Evolutionary conservation across 2,113 vertebrate genomes (phyloP).

Genomic region (Tragelaphus imberbis): DNA sequence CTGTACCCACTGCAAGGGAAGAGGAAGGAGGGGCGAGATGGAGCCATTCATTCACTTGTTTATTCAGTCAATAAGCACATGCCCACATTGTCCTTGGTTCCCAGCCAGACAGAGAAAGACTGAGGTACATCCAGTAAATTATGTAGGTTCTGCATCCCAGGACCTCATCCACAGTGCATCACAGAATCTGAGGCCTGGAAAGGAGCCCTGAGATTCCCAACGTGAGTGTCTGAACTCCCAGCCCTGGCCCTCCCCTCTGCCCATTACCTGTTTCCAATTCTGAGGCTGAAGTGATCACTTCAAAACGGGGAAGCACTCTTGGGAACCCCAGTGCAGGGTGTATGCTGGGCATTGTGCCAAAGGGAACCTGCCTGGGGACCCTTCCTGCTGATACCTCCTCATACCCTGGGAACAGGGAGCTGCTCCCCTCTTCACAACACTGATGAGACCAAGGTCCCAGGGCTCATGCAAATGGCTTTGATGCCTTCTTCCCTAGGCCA

Average conservation of each 20-base stretch:
- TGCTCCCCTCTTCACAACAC: constrained; percentile 71
- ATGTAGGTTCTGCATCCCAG: constrained; percentile 66
- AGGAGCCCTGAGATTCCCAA: neutral
- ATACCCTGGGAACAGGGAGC: constrained; percentile 73
- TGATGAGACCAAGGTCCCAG: neutral
- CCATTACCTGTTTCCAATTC: neutral
- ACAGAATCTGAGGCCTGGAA: constrained; percentile 66
- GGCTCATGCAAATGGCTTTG: neutral
- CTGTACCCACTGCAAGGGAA: neutral
- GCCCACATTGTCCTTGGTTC: neutral
- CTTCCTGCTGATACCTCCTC: constrained; percentile 81
- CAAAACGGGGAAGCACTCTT: neutral
- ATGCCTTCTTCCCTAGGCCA: neutral
- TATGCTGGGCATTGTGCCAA: constrained; percentile 64
- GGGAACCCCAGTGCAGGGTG: neutral
- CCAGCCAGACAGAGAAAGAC: neutral
- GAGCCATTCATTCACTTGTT: constrained; percentile 72
- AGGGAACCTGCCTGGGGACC: constrained; percentile 70
- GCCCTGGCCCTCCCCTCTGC: neutral
- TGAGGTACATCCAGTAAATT: neutral
- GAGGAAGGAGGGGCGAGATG: neutral
- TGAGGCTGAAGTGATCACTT: neutral
- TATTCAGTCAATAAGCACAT: constrained; percentile 39
- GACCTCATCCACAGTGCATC: constrained; percentile 46
- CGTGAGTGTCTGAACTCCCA: neutral